A percentile compares a stretch with the other conserved stretches of the same genome.
Evolutionary conservation across 2,797 vertebrate genomes (phyloP).

Genomic region (Scarus forsteni): DNA sequence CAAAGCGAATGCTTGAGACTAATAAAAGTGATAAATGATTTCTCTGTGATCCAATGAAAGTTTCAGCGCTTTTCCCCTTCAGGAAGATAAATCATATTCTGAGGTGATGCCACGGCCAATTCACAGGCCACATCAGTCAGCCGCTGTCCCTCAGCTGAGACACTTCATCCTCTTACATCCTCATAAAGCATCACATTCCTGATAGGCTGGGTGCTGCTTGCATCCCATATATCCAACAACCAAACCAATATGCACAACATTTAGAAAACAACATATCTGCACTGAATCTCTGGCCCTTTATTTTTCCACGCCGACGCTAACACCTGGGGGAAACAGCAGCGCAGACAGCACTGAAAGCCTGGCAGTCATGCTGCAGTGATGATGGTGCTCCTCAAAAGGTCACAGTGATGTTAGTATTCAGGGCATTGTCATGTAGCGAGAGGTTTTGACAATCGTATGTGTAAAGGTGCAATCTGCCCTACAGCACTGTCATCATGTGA

Average conservation of each 20-base stretch:
- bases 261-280: conserved; percentile 56
- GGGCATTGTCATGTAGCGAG: conserved; percentile 21
- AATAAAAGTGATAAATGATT: conserved; percentile 67
- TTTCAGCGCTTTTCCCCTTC: conserved; percentile 30
- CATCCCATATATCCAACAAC: conserved; percentile 1
- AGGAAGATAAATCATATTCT: conserved; percentile 53
- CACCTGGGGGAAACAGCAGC: conserved; percentile 27
- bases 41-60: conserved; percentile 45
- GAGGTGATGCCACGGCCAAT: conserved; percentile 42
- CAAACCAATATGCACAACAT: conserved; percentile 34
- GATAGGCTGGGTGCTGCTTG: conserved; percentile 16
- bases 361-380: conserved; percentile 35
- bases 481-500: conserved; percentile 11
- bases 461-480: conserved; percentile 56
- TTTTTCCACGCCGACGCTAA: conserved; percentile 57
- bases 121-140: conserved; percentile 39
- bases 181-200: conserved; percentile 20
- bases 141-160: conserved; percentile 26
- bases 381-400: conserved; percentile 60
- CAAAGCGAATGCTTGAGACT: conserved; percentile 47
- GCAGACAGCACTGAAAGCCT: conserved; percentile 6
- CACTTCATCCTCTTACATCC: conserved; percentile 37
- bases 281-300: conserved; percentile 49
- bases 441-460: conserved; percentile 21
- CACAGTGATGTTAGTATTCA: conserved; percentile 54